A percentile compares a stretch with the other conserved stretches of the same genome.
phyloP scores from a whole-genome alignment of 2,113 vertebrate species.

The Callaeas wilsoni region DNA sequence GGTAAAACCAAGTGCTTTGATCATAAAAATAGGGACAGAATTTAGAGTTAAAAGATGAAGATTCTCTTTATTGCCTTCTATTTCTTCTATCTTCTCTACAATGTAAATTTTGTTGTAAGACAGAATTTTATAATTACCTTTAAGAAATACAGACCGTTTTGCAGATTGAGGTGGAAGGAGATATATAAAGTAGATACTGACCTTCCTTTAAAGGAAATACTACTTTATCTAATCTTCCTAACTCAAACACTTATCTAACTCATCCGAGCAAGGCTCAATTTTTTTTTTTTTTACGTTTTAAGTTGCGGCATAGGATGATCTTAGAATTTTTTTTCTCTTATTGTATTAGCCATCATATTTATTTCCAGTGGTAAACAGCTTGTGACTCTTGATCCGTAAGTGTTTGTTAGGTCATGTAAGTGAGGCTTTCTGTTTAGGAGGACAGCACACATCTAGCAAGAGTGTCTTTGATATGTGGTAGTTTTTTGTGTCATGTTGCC shows the following conservation, averaged over 20 bases:
- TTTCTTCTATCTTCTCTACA: not conserved
- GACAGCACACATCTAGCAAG: not conserved
- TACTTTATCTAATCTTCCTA: not conserved
- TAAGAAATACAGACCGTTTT: not conserved
- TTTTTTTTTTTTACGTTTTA: not conserved
- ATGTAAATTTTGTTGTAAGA: rapidly evolving
- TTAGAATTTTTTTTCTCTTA: not conserved
- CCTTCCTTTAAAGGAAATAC: not conserved
- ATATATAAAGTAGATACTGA: not conserved
- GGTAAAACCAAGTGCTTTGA: not conserved
- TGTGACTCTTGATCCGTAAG: not conserved
- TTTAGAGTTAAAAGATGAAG: not conserved
- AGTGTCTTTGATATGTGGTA: not conserved
- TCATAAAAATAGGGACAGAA: not conserved
- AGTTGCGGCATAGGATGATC: not conserved
- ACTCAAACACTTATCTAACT: not conserved
- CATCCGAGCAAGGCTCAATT: not conserved
- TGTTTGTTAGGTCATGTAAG: not conserved
- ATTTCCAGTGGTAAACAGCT: not conserved
- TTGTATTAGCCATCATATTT: not conserved
- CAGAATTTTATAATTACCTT: not conserved
- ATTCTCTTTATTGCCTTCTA: not conserved
- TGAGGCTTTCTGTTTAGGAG: not conserved
- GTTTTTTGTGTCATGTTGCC: not conserved
- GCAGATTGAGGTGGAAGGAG: not conserved